Evolutionary conservation across 2,888 invertebrate species (phyloP).

Genomic region (Caenorhabditis drosophilae): DNA sequence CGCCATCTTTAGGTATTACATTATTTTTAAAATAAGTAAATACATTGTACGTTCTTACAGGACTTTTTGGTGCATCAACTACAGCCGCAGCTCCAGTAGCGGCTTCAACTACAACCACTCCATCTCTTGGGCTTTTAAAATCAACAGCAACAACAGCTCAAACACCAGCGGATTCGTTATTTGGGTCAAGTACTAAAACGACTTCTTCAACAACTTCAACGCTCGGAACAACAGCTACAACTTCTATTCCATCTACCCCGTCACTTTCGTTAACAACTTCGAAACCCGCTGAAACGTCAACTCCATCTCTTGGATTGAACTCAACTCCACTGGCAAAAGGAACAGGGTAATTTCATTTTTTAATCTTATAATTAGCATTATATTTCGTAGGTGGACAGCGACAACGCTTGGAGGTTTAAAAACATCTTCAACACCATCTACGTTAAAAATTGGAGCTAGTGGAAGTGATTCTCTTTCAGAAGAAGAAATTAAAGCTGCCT

Average conservation of each 20-base stretch:
- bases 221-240: not conserved
- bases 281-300: slow-evolving; percentile 1
- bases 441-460: slow-evolving; percentile 30
- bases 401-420: slow-evolving; percentile 22
- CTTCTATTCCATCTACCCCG: slow-evolving; percentile 2
- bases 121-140: too few relatives aligned
- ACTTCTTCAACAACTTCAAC: slow-evolving; percentile 4
- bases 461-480: slow-evolving; percentile 32
- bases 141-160: slow-evolving; percentile 2
- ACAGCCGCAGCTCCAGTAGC: too few relatives aligned
- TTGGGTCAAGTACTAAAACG: slow-evolving; percentile 4
- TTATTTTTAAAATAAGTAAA: too few relatives aligned
- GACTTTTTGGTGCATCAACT: slow-evolving; percentile 6
- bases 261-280: not conserved
- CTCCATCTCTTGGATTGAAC: slow-evolving; percentile 6
- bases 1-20: slow-evolving; percentile 4
- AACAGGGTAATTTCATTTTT: slow-evolving; percentile 13
- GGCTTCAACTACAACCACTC: too few relatives aligned
- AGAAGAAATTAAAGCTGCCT: slow-evolving; percentile 35
- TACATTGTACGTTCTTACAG: too few relatives aligned
- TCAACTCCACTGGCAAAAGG: slow-evolving; percentile 27
- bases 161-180: slow-evolving; percentile 1
- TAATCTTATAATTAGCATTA: not conserved
- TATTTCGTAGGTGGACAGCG: slow-evolving; percentile 28
- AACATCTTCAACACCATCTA: slow-evolving; percentile 10